Evolutionary conservation across 2,113 vertebrate species (phyloP).

Genomic region (Capreolus pygargus): DNA sequence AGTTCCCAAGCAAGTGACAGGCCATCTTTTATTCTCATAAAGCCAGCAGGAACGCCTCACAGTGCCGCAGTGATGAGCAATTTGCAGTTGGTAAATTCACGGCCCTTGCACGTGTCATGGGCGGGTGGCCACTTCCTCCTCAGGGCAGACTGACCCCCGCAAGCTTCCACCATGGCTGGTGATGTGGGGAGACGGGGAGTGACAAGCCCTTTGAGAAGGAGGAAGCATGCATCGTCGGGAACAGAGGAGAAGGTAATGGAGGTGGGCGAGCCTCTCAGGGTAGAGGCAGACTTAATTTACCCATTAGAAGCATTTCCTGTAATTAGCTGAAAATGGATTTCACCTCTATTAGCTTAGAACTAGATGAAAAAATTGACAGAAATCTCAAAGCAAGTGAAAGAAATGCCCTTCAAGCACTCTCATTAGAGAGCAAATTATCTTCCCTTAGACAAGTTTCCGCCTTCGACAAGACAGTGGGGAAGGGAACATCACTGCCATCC

Average conservation of each 20-base stretch:
- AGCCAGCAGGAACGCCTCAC: background rate
- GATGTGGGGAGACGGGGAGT: background rate
- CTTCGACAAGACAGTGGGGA: background rate
- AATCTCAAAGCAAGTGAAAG: conserved; percentile 56
- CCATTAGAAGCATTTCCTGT: conserved; percentile 62
- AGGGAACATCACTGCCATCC: background rate
- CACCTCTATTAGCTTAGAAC: conserved; percentile 52
- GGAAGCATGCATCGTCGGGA: background rate
- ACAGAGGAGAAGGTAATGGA: background rate
- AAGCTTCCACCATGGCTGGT: background rate
- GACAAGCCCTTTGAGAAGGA: background rate
- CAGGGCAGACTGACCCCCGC: background rate
- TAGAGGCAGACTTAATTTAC: conserved; percentile 42
- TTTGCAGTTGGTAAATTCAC: background rate
- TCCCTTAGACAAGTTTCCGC: background rate
- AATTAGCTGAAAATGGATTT: conserved; percentile 42
- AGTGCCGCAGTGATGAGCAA: background rate
- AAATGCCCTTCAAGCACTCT: conserved; percentile 42
- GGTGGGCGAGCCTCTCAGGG: background rate
- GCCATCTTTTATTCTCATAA: conserved; percentile 15
- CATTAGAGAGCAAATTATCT: conserved; percentile 43
- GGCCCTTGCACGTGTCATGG: background rate
- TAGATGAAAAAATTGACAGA: conserved; percentile 61
- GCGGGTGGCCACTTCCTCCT: background rate
- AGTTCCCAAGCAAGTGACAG: background rate